These are phyloP conservation scores for Trachops cirrhosus DNA, from an alignment of 2,797 vertebrate species.

Conservation along the genomic window DNA sequence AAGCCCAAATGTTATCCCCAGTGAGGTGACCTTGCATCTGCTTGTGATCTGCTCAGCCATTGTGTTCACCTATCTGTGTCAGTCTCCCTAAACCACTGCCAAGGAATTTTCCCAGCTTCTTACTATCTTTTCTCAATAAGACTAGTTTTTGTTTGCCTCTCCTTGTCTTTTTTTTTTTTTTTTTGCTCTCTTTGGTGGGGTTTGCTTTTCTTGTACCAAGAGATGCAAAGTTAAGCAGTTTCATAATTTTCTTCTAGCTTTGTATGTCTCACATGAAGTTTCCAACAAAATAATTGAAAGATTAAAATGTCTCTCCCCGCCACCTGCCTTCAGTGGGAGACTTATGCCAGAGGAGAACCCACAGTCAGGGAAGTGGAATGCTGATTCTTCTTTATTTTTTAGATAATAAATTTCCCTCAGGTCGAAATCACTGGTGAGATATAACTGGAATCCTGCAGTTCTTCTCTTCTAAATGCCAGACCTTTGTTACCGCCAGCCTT, in stretches of 20 bases:
- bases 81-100: too few relatives aligned
- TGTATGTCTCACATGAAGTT: not conserved
- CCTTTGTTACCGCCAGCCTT: not conserved
- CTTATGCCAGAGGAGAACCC: not conserved
- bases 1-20: too few relatives aligned
- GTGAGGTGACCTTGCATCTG: too few relatives aligned
- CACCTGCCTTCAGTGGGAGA: not conserved
- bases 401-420: not conserved
- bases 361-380: not conserved
- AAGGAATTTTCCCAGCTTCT: too few relatives aligned
- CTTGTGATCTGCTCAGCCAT: too few relatives aligned
- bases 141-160: not conserved
- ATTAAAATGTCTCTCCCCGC: not conserved
- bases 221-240: not conserved
- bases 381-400: not conserved
- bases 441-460: not conserved
- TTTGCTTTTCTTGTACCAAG: not conserved
- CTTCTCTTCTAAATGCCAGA: not conserved
- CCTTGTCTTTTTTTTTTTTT: not conserved
- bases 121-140: not conserved
- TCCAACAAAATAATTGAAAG: not conserved
- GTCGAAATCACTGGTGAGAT: not conserved
- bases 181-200: not conserved
- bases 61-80: too few relatives aligned
- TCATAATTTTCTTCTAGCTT: not conserved